These are phyloP conservation scores for Datnioides undecimradiatus DNA, from an alignment of 2,113 vertebrate species.

Conservation along the genomic window DNA sequence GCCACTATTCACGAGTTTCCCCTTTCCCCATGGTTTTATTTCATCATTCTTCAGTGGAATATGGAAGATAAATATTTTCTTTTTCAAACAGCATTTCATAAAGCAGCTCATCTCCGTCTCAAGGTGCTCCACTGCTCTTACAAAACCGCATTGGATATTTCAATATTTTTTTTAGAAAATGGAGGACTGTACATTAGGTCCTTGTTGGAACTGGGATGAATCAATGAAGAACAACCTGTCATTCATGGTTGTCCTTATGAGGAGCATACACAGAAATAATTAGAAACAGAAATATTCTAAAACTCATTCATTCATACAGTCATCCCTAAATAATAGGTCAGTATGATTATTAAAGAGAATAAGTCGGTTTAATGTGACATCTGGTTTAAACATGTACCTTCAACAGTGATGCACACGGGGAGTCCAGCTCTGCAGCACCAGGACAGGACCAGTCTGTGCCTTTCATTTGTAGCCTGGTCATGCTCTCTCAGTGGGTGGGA, in stretches of 20 bases:
- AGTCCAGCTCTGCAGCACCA: not conserved
- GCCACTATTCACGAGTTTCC: not conserved
- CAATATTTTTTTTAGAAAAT: not conserved
- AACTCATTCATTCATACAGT: not conserved
- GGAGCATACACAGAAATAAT: not conserved
- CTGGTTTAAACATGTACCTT: not conserved
- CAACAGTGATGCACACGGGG: not conserved
- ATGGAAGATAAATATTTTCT: not conserved
- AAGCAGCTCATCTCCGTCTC: not conserved
- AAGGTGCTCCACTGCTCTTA: not conserved
- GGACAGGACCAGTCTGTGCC: not conserved
- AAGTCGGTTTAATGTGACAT: not conserved
- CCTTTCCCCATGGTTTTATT: not conserved
- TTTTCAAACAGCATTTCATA: not conserved
- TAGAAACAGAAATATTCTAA: too few relatives aligned
- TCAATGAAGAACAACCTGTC: not conserved
- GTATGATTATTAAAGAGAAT: too few relatives aligned
- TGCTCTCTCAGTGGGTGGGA: not conserved
- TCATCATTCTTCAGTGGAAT: not conserved
- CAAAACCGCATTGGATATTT: not conserved
- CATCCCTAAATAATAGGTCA: too few relatives aligned
- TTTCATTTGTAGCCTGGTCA: slow-evolving; percentile 3
- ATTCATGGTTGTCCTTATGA: not conserved
- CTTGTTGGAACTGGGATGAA: slow-evolving; percentile 9
- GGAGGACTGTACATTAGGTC: not conserved